phyloP scores from a whole-genome alignment of 2,797 vertebrate genomes.

The Phrynocephalus vlangalii region DNA sequence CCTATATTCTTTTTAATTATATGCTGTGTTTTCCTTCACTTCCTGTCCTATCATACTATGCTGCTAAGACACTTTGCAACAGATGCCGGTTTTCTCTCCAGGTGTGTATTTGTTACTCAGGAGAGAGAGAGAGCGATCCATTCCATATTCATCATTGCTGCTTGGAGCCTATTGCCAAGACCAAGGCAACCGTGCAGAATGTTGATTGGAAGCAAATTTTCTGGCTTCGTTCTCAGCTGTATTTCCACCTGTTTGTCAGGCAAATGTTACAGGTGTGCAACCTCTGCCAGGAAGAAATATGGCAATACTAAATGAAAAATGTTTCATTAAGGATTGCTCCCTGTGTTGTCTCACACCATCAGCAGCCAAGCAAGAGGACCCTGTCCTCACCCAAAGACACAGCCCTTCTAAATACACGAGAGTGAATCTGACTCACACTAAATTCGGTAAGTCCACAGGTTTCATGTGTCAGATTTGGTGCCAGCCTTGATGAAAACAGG shows the following conservation, averaged over 20 bases:
- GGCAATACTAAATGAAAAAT: background rate
- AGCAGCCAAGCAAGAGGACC: background rate
- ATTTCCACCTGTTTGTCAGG: background rate
- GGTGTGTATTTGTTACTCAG: slow-evolving; percentile 1
- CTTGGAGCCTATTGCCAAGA: background rate
- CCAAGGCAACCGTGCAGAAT: background rate
- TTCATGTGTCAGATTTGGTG: background rate
- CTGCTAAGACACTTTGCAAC: background rate
- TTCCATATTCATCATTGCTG: slow-evolving; percentile 25
- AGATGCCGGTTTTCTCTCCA: slow-evolving; percentile 23
- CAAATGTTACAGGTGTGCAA: background rate
- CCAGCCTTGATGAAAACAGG: no score
- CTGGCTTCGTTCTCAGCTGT: background rate
- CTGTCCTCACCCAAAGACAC: background rate
- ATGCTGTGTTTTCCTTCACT: slow-evolving; percentile 25
- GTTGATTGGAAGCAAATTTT: slow-evolving; percentile 17
- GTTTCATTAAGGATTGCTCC: background rate
- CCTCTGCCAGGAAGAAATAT: background rate
- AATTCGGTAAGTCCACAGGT: background rate
- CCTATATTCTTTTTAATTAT: background rate
- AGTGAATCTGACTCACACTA: no score
- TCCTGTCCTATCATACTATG: background rate
- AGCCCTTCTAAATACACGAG: no score
- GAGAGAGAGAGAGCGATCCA: background rate
- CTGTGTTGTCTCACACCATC: background rate